These are phyloP conservation scores for Spea multiplicata DNA, from an alignment of 2,113 vertebrate species.

Conservation along the genomic window DNA sequence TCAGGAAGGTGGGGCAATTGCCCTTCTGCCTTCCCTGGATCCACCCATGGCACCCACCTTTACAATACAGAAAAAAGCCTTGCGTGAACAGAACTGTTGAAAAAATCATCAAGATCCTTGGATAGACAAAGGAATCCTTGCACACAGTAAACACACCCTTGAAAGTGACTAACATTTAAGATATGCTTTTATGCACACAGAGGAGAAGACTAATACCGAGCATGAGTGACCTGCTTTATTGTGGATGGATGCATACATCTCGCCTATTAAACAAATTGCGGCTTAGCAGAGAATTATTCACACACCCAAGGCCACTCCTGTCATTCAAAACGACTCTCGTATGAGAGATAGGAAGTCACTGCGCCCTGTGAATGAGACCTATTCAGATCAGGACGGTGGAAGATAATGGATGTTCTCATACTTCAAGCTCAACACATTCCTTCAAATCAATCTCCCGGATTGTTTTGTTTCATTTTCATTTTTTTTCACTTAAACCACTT, in stretches of 20 bases:
- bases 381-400: slow-evolving; percentile 36
- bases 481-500: slow-evolving; percentile 25
- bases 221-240: slow-evolving; percentile 46
- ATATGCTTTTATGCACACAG: slow-evolving; percentile 44
- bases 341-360: slow-evolving; percentile 40
- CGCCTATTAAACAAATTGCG: slow-evolving; percentile 46
- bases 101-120: slow-evolving; percentile 29
- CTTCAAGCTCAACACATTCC: slow-evolving; percentile 27
- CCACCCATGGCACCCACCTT: too few relatives aligned
- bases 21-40: too few relatives aligned
- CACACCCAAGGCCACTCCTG: slow-evolving; percentile 47
- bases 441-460: slow-evolving; percentile 20
- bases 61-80: too few relatives aligned
- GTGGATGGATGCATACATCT: slow-evolving; percentile 48
- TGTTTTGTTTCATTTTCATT: slow-evolving; percentile 39
- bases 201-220: slow-evolving; percentile 40
- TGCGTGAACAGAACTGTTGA: background rate
- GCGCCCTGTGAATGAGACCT: slow-evolving; percentile 40
- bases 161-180: slow-evolving; percentile 38
- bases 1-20: too few relatives aligned
- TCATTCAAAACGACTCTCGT: slow-evolving; percentile 45
- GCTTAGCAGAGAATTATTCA: slow-evolving; percentile 46
- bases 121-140: slow-evolving; percentile 27
- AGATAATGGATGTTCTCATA: slow-evolving; percentile 45
- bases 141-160: slow-evolving; percentile 41